A percentile compares a stretch with the other conserved stretches of the same genome.
Evolutionary conservation across 2,797 vertebrate species (phyloP).

Genomic region (Pogonophryne albipinna): DNA sequence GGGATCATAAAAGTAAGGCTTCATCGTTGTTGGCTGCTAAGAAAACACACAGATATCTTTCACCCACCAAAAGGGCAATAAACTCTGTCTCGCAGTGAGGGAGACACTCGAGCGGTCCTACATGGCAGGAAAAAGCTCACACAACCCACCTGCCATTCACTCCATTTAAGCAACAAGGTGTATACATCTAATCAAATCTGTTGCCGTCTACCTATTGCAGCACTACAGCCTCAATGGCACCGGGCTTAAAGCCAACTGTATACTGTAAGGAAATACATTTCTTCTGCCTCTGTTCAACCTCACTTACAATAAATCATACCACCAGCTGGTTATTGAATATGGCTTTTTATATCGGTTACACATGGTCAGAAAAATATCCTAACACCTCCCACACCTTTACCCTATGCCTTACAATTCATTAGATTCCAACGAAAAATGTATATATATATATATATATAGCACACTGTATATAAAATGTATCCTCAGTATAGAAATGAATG

Average conservation of each 20-base stretch:
- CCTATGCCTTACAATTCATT: not conserved
- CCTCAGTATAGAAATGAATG: not conserved
- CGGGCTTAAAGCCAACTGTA: slow-evolving; percentile 50
- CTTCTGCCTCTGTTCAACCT: slow-evolving; percentile 51
- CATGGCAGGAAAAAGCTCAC: slow-evolving; percentile 37
- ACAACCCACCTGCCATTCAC: slow-evolving; percentile 49
- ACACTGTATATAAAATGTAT: not conserved
- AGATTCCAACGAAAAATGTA: not conserved
- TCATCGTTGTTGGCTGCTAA: slow-evolving; percentile 52
- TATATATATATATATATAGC: not conserved
- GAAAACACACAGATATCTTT: slow-evolving; percentile 73
- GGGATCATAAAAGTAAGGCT: slow-evolving; percentile 72
- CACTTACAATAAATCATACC: slow-evolving; percentile 58
- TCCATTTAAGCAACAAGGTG: slow-evolving; percentile 37
- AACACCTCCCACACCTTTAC: not conserved
- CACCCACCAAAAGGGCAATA: slow-evolving; percentile 71
- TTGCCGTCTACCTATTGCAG: slow-evolving; percentile 40
- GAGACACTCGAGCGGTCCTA: slow-evolving; percentile 58
- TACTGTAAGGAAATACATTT: slow-evolving; percentile 30
- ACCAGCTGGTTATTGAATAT: slow-evolving; percentile 60
- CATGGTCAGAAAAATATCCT: slow-evolving; percentile 29
- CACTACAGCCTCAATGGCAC: slow-evolving; percentile 26
- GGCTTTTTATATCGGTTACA: slow-evolving; percentile 50
- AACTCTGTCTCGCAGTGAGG: slow-evolving; percentile 56
- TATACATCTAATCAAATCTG: slow-evolving; percentile 30